A percentile compares a stretch with the other conserved stretches of the same genome.
Evolutionary conservation across 1,140 invertebrate species (phyloP).

Genomic region (Saccostrea glomerata): DNA sequence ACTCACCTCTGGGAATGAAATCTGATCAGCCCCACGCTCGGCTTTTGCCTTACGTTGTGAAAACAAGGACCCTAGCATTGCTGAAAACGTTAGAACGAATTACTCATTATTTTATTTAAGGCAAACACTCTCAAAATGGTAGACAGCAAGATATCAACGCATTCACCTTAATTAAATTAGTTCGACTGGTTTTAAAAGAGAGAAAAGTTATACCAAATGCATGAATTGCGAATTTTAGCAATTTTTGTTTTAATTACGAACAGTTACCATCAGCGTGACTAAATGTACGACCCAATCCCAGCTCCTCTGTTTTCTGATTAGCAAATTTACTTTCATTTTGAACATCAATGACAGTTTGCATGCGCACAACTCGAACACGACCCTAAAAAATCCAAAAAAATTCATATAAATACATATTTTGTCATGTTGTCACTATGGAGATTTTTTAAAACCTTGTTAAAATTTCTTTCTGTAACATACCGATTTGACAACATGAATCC

Average conservation of each 20-base stretch:
- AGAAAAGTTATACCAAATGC: too few species aligned
- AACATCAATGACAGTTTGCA: slow-evolving; percentile 70
- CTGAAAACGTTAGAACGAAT: slow-evolving; percentile 53
- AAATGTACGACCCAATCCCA: slow-evolving; percentile 69
- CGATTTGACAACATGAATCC: slow-evolving; percentile 75
- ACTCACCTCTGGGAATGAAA: slow-evolving; percentile 65
- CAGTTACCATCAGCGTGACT: slow-evolving; percentile 71
- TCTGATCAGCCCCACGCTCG: slow-evolving; percentile 20
- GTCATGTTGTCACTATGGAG: neutral
- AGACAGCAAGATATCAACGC: too few species aligned
- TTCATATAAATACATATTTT: neutral
- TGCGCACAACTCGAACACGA: slow-evolving; percentile 71
- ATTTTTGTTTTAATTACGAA: neutral
- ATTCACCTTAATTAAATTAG: too few species aligned
- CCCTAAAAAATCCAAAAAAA: slow-evolving; percentile 60
- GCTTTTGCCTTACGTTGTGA: slow-evolving; percentile 64
- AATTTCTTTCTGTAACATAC: slow-evolving; percentile 60
- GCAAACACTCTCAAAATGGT: too few species aligned
- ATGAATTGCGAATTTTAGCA: too few species aligned
- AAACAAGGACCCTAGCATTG: slow-evolving; percentile 69
- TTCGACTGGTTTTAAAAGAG: too few species aligned
- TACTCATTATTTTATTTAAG: neutral
- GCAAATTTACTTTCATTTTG: slow-evolving; percentile 69
- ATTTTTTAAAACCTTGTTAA: neutral
- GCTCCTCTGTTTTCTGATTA: slow-evolving; percentile 65